A percentile compares a stretch with the other conserved stretches of the same genome.
Evolutionary conservation across 2,888 invertebrate genomes (phyloP).

Genomic region (Epirrhoe alternata): DNA sequence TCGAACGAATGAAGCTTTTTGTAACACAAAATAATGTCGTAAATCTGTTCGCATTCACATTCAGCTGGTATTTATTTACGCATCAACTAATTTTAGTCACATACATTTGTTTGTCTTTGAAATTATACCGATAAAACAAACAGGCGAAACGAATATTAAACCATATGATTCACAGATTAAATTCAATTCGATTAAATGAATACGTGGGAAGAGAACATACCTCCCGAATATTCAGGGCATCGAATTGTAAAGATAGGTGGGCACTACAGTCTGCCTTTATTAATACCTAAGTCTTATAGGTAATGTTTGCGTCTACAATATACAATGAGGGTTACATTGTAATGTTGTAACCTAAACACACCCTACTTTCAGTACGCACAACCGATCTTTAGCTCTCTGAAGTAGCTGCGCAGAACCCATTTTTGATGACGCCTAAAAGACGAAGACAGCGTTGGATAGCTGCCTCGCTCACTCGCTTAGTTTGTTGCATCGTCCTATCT

Average conservation of each 20-base stretch:
- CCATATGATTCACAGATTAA: constrained; percentile 9
- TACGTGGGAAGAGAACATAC: background rate
- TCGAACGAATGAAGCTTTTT: constrained; percentile 24
- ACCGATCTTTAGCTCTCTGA: too few relatives aligned
- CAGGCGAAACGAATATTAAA: constrained; percentile 6
- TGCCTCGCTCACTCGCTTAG: too few relatives aligned
- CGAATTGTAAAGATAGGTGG: background rate
- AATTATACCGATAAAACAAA: constrained; percentile 27
- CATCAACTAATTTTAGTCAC: constrained; percentile 37
- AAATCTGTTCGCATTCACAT: constrained; percentile 38
- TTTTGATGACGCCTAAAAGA: too few relatives aligned
- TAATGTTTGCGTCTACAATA: too few relatives aligned
- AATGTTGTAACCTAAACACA: too few relatives aligned
- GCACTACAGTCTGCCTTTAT: too few relatives aligned
- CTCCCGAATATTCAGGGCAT: background rate
- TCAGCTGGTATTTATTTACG: constrained; percentile 33
- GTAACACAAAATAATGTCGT: constrained; percentile 34
- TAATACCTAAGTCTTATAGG: too few relatives aligned
- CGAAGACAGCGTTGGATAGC: too few relatives aligned
- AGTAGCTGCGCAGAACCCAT: too few relatives aligned
- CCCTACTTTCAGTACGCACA: too few relatives aligned
- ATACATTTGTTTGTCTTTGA: constrained; percentile 33
- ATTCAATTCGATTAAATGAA: constrained; percentile 6
- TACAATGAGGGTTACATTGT: too few relatives aligned
- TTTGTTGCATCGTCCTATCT: too few relatives aligned